These are phyloP conservation scores for Falco concolor DNA, from an alignment of 2,797 vertebrate species.

Conservation along the genomic window DNA sequence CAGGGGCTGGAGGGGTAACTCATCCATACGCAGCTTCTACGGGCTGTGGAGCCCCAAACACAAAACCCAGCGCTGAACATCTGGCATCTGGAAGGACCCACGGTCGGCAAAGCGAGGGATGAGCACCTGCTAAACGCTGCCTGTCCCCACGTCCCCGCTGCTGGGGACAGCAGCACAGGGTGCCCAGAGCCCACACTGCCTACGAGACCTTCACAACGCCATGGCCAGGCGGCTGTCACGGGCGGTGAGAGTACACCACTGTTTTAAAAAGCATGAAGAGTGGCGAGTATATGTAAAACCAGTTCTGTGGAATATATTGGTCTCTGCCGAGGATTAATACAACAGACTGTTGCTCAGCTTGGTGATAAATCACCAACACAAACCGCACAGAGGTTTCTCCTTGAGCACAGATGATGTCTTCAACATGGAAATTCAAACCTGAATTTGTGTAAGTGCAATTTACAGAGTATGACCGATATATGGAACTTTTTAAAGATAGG, in stretches of 20 bases:
- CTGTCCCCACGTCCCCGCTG: background rate
- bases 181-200: background rate
- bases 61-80: rapidly evolving
- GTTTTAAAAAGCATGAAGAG: background rate
- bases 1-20: background rate
- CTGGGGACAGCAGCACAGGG: background rate
- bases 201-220: background rate
- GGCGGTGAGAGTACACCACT: background rate
- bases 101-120: background rate
- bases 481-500: background rate
- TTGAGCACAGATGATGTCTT: background rate
- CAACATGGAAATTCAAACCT: background rate
- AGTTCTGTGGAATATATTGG: background rate
- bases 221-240: rapidly evolving
- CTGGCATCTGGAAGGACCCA: background rate
- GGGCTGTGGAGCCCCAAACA: background rate
- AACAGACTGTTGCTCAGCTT: background rate
- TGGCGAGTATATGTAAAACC: background rate
- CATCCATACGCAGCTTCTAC: background rate
- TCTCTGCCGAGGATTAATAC: background rate
- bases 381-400: background rate
- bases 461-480: background rate
- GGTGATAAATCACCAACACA: background rate
- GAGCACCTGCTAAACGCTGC: background rate
- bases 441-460: background rate